Percentiles rank a stretch among this genome's conserved stretches.
These are phyloP conservation scores for Pogonocherus hispidulus DNA, from an alignment of 2,888 invertebrate species.

Conservation along the genomic window DNA sequence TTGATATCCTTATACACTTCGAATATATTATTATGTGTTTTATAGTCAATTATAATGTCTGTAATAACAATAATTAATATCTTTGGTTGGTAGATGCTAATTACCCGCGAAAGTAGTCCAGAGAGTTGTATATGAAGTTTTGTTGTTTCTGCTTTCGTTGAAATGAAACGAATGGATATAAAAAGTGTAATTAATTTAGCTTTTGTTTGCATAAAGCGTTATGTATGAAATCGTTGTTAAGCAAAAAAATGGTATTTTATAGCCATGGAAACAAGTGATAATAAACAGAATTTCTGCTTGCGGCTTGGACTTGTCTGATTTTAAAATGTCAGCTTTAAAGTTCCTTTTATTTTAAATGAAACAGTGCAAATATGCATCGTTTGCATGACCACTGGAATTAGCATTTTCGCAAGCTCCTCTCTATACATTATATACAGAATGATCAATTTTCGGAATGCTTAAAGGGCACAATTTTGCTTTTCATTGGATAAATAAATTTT, in stretches of 20 bases:
- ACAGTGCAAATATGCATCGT: constrained; percentile 8
- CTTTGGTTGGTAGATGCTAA: background rate
- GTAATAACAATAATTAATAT: background rate
- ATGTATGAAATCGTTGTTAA: background rate
- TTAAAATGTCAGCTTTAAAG: constrained; percentile 2
- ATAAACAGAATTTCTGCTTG: background rate
- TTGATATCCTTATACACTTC: no score
- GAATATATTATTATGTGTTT: no score
- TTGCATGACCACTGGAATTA: constrained; percentile 12
- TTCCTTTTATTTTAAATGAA: constrained; percentile 3
- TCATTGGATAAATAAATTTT: no score
- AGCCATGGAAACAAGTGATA: background rate
- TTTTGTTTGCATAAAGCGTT: constrained; percentile 6
- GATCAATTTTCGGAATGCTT: no score
- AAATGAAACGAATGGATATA: background rate
- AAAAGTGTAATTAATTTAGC: background rate
- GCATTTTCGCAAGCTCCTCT: background rate
- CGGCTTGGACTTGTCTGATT: background rate
- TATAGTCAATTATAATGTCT: no score
- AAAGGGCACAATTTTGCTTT: no score
- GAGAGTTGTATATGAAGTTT: background rate
- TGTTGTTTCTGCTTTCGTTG: background rate
- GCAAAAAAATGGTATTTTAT: background rate
- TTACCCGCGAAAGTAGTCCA: background rate
- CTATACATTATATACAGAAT: no score